phyloP scores from a whole-genome alignment of 2,113 vertebrate genomes.

The Otis tarda region DNA sequence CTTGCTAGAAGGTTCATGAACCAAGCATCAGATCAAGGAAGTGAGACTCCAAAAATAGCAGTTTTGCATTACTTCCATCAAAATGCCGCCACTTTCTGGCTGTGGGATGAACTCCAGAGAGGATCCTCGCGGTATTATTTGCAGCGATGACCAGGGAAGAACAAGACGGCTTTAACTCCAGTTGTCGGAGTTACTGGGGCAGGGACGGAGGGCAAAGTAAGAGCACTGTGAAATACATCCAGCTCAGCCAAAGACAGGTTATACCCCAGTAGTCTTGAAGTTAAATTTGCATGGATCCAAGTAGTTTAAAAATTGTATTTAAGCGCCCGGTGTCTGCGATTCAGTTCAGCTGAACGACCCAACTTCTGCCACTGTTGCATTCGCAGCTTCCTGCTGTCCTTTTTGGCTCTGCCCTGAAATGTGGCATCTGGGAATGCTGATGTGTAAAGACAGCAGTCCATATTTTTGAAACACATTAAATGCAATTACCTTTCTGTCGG shows the following conservation, averaged over 20 bases:
- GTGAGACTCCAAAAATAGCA: background rate
- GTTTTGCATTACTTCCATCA: background rate
- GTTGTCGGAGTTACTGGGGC: background rate
- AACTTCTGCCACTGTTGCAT: background rate
- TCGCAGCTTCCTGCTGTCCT: background rate
- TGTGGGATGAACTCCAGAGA: background rate
- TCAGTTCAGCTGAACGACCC: background rate
- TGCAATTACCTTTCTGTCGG: background rate
- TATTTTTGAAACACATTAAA: background rate
- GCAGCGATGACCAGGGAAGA: background rate
- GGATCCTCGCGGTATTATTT: background rate
- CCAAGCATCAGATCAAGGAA: background rate
- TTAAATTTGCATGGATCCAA: background rate
- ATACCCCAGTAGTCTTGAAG: background rate
- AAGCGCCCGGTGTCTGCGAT: background rate
- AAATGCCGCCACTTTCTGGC: background rate
- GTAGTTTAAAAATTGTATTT: background rate
- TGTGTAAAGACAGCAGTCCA: background rate
- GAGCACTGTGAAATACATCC: background rate
- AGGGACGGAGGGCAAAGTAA: background rate
- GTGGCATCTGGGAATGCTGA: background rate
- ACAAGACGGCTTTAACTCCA: background rate
- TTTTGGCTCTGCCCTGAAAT: background rate
- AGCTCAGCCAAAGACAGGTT: background rate
- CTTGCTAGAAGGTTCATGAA: background rate